Conservation (phyloP, 2,113 vertebrate genomes). For the Tylochromis polylepis region DNA sequence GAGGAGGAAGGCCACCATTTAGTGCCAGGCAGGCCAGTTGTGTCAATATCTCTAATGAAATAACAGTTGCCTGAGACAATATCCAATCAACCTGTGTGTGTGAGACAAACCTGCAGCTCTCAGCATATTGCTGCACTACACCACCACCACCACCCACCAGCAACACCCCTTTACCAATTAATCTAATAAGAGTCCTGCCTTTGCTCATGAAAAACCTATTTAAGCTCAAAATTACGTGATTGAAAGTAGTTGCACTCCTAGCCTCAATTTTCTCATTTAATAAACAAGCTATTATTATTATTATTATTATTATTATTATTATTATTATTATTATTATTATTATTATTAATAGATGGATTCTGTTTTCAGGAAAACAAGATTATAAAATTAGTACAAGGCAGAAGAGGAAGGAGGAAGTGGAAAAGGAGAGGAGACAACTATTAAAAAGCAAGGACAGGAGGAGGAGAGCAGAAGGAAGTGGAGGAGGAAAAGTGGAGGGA, state of each 20-base stretch:
- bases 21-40: not conserved
- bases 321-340: not conserved
- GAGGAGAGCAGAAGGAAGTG: not conserved
- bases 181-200: not conserved
- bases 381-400: not conserved
- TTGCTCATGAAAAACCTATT: not conserved
- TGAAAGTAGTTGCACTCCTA: not conserved
- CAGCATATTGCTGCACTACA: constrained; percentile 17
- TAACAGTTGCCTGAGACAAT: constrained; percentile 29
- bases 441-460: not conserved
- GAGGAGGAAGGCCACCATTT: not conserved
- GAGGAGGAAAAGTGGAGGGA: not conserved
- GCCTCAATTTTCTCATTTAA: not conserved
- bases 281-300: not conserved
- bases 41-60: constrained; percentile 61
- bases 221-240: not conserved
- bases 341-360: not conserved
- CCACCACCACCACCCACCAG: not conserved
- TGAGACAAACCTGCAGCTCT: constrained; percentile 32
- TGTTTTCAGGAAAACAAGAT: not conserved
- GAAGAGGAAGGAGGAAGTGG: not conserved
- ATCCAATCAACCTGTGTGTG: constrained; percentile 28
- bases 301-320: not conserved
- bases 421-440: not conserved
- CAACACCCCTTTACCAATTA: not conserved